A percentile compares a stretch with the other conserved stretches of the same genome.
Evolutionary conservation across 2,888 invertebrate genomes (phyloP).

Genomic region (Bombyx huttoni): DNA sequence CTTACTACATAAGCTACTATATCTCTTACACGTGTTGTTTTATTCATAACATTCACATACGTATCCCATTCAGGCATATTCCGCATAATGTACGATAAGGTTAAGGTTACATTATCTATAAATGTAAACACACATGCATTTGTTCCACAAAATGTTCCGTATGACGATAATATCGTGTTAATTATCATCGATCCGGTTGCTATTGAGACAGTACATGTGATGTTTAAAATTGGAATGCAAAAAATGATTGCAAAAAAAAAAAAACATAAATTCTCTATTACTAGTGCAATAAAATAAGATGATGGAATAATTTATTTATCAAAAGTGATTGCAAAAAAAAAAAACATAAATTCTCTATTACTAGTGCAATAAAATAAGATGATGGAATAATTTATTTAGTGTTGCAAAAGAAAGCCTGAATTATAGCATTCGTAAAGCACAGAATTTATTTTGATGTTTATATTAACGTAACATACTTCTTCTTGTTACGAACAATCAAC

Average conservation of each 20-base stretch:
- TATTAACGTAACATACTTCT: too few species aligned
- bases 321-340: background rate
- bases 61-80: constrained; percentile 6
- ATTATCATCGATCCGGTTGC: background rate
- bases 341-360: background rate
- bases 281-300: background rate
- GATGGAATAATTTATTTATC: background rate
- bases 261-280: background rate
- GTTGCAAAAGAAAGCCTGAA: background rate
- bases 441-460: too few species aligned
- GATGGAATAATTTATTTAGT: background rate
- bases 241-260: background rate
- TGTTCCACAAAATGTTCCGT: too few species aligned
- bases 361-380: background rate
- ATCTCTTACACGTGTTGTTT: constrained; percentile 15
- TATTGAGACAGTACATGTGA: background rate
- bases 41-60: constrained; percentile 17
- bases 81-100: background rate
- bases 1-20: constrained; percentile 8
- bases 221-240: background rate
- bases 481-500: too few species aligned
- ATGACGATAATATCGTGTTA: too few species aligned
- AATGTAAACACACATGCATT: background rate
- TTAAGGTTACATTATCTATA: background rate
- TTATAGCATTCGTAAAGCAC: too few species aligned